Conservation (phyloP, 2,797 vertebrate genomes). For the Oryzias dopingdopingensis region DNA sequence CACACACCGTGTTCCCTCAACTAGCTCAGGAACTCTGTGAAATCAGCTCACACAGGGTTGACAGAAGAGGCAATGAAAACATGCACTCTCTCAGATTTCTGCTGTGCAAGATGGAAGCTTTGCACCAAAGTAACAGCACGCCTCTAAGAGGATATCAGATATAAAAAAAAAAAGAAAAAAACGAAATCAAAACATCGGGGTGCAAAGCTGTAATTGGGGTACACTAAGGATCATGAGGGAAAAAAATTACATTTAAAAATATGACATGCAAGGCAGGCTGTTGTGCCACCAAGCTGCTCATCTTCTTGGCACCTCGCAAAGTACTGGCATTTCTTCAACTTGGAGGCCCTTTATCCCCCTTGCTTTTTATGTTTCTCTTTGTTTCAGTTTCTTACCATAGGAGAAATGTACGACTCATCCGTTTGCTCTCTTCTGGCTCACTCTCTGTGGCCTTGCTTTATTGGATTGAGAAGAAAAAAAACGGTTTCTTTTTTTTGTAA, state of each 20-base stretch:
- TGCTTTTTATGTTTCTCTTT: conserved; percentile 41
- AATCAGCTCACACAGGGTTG: conserved; percentile 5
- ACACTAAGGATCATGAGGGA: conserved; percentile 18
- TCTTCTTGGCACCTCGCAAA: conserved; percentile 48
- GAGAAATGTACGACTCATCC: conserved; percentile 44
- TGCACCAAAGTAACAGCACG: conserved; percentile 7
- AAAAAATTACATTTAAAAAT: conserved; percentile 31
- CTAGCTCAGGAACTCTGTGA: conserved; percentile 10
- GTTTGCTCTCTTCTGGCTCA: conserved; percentile 56
- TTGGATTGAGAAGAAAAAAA: conserved; percentile 43
- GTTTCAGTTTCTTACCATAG: conserved; percentile 51
- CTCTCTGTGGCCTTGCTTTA: conserved; percentile 47
- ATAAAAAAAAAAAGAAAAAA: neutral
- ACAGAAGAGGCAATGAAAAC: conserved; percentile 18
- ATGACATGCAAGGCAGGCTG: conserved; percentile 37
- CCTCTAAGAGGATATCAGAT: conserved; percentile 10
- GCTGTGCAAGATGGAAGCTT: conserved; percentile 13
- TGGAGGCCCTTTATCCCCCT: conserved; percentile 20
- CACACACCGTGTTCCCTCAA: neutral
- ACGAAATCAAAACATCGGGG: conserved; percentile 28
- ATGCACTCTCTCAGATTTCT: neutral
- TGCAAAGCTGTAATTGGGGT: conserved; percentile 13
- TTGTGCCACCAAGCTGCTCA: conserved; percentile 48
- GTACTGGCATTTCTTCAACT: conserved; percentile 52
- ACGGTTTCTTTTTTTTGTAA: conserved; percentile 44